phyloP scores from a whole-genome alignment of 2,113 vertebrate species.

The Hirundichthys speculiger region DNA sequence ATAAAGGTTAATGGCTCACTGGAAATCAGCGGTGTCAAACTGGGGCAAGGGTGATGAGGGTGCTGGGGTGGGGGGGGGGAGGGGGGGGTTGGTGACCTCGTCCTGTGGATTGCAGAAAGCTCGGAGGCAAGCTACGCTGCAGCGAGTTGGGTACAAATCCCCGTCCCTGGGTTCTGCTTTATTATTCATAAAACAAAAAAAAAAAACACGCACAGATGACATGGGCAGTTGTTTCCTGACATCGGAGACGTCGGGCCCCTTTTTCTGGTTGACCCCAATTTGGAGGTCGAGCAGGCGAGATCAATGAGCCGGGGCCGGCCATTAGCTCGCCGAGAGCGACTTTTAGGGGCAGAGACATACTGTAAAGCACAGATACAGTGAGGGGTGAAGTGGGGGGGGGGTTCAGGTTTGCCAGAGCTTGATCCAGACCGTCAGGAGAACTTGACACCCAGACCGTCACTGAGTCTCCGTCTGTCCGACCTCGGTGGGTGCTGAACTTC shows the following conservation, averaged over 20 bases:
- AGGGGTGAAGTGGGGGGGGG: slow-evolving; percentile 26
- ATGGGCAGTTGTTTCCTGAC: slow-evolving; percentile 54
- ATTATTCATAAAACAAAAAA: slow-evolving; percentile 30
- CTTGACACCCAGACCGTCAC: slow-evolving; percentile 62
- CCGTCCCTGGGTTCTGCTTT: slow-evolving; percentile 26
- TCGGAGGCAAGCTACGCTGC: slow-evolving; percentile 42
- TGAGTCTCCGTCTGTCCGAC: slow-evolving; percentile 51
- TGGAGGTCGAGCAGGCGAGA: slow-evolving; percentile 78
- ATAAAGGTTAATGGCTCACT: slow-evolving; percentile 57
- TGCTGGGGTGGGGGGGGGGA: not conserved
- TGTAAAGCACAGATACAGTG: slow-evolving; percentile 18
- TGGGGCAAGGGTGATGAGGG: slow-evolving; percentile 2
- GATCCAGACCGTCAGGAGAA: slow-evolving; percentile 67
- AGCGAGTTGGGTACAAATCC: slow-evolving; percentile 22
- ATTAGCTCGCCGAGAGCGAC: slow-evolving; percentile 65
- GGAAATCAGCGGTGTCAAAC: slow-evolving; percentile 46
- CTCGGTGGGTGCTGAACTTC: slow-evolving; percentile 59
- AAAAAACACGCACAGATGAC: slow-evolving; percentile 54
- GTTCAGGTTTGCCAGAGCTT: slow-evolving; percentile 28
- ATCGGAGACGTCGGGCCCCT: slow-evolving; percentile 53
- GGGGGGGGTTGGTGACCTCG: slow-evolving; percentile 52
- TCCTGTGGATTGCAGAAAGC: slow-evolving; percentile 58
- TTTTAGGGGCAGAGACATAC: slow-evolving; percentile 14
- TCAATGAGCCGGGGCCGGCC: slow-evolving; percentile 64
- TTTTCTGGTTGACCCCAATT: slow-evolving; percentile 81